Percentiles rank a stretch among this genome's conserved stretches.
phyloP scores from a whole-genome alignment of 2,888 invertebrate species.

The Eugnorisma glareosa region DNA sequence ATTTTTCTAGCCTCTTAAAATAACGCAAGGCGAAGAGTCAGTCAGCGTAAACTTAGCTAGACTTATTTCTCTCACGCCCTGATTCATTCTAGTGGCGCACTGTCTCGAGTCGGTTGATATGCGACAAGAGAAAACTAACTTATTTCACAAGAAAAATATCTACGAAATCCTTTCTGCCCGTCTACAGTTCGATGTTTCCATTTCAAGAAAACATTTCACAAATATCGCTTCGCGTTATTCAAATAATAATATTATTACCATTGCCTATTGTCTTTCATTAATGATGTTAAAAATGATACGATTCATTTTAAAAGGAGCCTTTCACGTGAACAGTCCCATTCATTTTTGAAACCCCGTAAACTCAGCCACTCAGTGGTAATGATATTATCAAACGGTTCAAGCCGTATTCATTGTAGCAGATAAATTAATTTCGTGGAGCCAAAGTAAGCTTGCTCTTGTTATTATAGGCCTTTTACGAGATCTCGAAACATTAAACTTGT shows the following conservation, averaged over 20 bases:
- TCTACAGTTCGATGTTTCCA: constrained; percentile 34
- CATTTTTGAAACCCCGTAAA: constrained; percentile 35
- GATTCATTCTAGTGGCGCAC: constrained; percentile 70
- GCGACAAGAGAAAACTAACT: constrained; percentile 69
- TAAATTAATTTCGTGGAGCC: constrained; percentile 46
- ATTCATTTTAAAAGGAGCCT: constrained; percentile 28
- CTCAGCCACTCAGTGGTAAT: constrained; percentile 27
- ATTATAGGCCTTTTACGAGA: constrained; percentile 20
- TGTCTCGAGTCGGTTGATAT: constrained; percentile 68
- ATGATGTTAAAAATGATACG: constrained; percentile 38
- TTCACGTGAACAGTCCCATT: constrained; percentile 43
- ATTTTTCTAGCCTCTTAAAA: constrained; percentile 44
- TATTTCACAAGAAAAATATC: constrained; percentile 58
- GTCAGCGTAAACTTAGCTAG: constrained; percentile 73
- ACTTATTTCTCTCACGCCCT: constrained; percentile 77
- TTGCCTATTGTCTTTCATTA: constrained; percentile 22
- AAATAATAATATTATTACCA: constrained; percentile 23
- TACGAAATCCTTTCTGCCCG: constrained; percentile 32
- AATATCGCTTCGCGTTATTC: constrained; percentile 19
- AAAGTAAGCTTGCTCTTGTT: constrained; percentile 32
- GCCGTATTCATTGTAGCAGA: constrained; percentile 30
- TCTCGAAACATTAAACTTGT: constrained; percentile 7
- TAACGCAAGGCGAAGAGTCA: constrained; percentile 65
- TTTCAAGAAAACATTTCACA: constrained; percentile 31
- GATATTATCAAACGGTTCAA: constrained; percentile 43